These are phyloP conservation scores for Epizoanthus illoricatus DNA, from an alignment of 92 coral and sea anemone species.

Conservation along the genomic window DNA sequence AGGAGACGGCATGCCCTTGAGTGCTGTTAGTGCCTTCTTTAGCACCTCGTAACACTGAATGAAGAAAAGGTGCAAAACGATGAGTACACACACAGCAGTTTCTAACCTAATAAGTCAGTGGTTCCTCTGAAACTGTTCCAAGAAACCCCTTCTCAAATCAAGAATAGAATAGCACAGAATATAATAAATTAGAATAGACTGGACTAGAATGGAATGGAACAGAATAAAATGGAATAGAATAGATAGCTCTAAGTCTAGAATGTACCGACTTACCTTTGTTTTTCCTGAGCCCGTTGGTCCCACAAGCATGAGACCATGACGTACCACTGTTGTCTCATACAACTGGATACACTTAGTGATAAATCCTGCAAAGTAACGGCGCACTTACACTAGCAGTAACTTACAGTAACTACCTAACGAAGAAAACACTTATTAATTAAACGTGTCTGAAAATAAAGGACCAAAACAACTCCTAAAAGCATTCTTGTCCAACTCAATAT, in stretches of 20 bases:
- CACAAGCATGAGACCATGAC: slow-evolving; percentile 98
- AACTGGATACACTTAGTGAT: slow-evolving; percentile 95
- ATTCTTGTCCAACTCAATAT: too few relatives aligned
- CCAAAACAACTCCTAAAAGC: too few relatives aligned
- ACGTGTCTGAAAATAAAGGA: too few relatives aligned
- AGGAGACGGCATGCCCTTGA: too few relatives aligned
- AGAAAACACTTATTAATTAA: too few relatives aligned
- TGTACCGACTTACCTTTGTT: slow-evolving; percentile 65
- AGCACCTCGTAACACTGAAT: slow-evolving; percentile 89
- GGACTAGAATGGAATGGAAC: too few relatives aligned
- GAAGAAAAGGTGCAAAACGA: background rate
- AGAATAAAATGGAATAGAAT: too few relatives aligned
- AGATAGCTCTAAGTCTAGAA: background rate
- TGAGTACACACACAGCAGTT: background rate
- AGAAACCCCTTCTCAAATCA: too few relatives aligned
- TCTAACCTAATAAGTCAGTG: background rate
- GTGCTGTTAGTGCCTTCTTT: slow-evolving; percentile 82
- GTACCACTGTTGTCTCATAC: slow-evolving; percentile 97
- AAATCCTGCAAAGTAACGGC: slow-evolving; percentile 52
- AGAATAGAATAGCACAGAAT: too few relatives aligned
- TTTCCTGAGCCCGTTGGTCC: slow-evolving; percentile 99
- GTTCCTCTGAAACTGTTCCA: too few relatives aligned
- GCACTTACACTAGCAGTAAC: background rate
- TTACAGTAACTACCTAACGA: background rate
- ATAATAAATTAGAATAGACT: too few relatives aligned